These are phyloP conservation scores for Boloria selene DNA, from an alignment of 2,888 invertebrate genomes.

Conservation along the genomic window DNA sequence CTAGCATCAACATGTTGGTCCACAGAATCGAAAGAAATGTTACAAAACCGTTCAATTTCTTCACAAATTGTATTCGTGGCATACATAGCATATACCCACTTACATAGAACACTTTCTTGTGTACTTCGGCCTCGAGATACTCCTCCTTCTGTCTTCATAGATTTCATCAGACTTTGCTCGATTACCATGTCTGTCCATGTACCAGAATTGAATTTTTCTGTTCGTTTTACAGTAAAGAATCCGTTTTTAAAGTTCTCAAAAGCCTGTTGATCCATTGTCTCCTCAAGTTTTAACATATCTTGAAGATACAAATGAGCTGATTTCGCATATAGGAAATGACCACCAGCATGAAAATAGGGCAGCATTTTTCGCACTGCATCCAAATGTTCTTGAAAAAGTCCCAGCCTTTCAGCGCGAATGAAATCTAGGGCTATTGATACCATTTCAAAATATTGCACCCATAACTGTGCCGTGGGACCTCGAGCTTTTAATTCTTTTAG, in stretches of 20 bases:
- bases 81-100: conserved; percentile 47
- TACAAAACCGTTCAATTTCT: conserved; percentile 37
- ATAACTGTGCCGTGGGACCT: conserved; percentile 50
- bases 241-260: conserved; percentile 44
- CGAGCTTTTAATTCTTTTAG: conserved; percentile 41
- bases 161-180: conserved; percentile 46
- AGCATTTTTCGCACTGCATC: conserved; percentile 48
- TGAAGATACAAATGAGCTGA: conserved; percentile 45
- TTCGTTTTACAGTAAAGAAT: conserved; percentile 48
- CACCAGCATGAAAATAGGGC: conserved; percentile 53
- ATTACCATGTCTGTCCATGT: conserved; percentile 45
- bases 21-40: conserved; percentile 32
- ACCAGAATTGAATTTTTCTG: conserved; percentile 43
- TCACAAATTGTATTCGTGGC: conserved; percentile 49
- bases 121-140: conserved; percentile 37
- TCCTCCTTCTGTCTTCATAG: conserved; percentile 43
- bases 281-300: conserved; percentile 46
- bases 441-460: conserved; percentile 56
- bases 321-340: conserved; percentile 49
- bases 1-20: conserved; percentile 42
- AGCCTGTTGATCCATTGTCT: conserved; percentile 45
- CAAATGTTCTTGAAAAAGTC: conserved; percentile 57
- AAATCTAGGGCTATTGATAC: conserved; percentile 54
- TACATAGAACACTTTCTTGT: conserved; percentile 45
- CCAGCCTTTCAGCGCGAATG: conserved; percentile 57